Evolutionary conservation across 2,888 invertebrate genomes (phyloP), one percentile per base, ranked within the genome.

Genomic region (Apantesis nais): DNA sequence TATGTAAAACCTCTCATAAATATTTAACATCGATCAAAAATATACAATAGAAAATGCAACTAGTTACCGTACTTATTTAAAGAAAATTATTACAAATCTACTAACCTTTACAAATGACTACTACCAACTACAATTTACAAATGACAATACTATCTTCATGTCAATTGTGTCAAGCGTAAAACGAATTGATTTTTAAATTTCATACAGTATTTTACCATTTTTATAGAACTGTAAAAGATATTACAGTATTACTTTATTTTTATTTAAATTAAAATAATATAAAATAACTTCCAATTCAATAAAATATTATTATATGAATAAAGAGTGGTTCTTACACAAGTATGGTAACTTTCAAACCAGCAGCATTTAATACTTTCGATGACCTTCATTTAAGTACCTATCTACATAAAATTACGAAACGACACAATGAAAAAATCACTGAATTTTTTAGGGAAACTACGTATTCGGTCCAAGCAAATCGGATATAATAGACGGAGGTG

Each of bases 401-500:
- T n/a, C n/a, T 60, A 39, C 14, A 37, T 55, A 58, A 55, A 19
- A 60, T 68, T 68, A 34, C 64, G 60, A 63, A 41, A 67, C 61
- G 52, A 62, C 60, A 52, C 58, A 70, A 70, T 76, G 69, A 70
- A 73, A 74, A 76, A 75, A 74, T 78, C 76, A 74, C 66, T 62
- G 67, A 62, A 44, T 60, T 73, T 55, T 68, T 68, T 62, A 65
- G 72, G 72, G 71, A 74, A 75, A 67, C 70, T 68, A 74, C 34
- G 75, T 71, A 66, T 80, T 75, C 66, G 68, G 71, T 77, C 72
- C 77, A 78, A 78, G 81, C 76, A 78, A 81, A 80, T 79, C 81
- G 81, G 70, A 80, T 78, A 84, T 83, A 79, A 83, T 83, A 85
- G 83, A 80, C 78, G 78, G 74, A 82, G 82, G 82, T 84, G 87